These are phyloP conservation scores for Tautogolabrus adspersus DNA, from an alignment of 2,113 vertebrate species.

Conservation along the genomic window DNA sequence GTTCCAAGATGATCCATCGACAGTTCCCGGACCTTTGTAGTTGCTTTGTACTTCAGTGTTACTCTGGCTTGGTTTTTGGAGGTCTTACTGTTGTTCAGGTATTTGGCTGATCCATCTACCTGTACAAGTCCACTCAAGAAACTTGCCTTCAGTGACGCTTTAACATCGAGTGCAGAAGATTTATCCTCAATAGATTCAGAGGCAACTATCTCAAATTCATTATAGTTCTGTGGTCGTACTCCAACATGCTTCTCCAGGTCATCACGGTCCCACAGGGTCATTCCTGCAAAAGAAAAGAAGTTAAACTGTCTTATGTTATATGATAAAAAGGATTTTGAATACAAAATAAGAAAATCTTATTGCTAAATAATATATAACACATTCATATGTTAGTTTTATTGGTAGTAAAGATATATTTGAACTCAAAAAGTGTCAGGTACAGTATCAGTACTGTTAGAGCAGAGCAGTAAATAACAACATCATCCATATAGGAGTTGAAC, in stretches of 20 bases:
- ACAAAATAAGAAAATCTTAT: no score
- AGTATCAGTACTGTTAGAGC: no score
- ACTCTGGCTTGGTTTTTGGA: slow-evolving; percentile 62
- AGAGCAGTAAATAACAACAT: no score
- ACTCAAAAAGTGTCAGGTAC: no score
- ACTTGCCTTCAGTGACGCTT: slow-evolving; percentile 69
- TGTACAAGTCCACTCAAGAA: slow-evolving; percentile 60
- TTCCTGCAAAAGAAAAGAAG: slow-evolving; percentile 1
- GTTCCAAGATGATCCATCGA: slow-evolving; percentile 66
- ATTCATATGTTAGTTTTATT: no score
- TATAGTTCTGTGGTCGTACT: slow-evolving; percentile 20
- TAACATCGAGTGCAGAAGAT: slow-evolving; percentile 58
- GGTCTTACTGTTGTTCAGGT: slow-evolving; percentile 53
- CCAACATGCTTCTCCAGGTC: background rate
- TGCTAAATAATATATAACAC: no score
- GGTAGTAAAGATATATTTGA: no score
- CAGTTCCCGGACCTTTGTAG: slow-evolving; percentile 63
- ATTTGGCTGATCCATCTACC: slow-evolving; percentile 69
- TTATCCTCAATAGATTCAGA: slow-evolving; percentile 67
- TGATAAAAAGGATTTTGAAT: no score
- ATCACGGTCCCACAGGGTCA: background rate
- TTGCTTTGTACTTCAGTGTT: slow-evolving; percentile 60
- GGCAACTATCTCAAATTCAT: slow-evolving; percentile 50
- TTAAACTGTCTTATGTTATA: background rate
- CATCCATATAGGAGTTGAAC: no score